These are phyloP conservation scores for Agrotis clavis DNA, from an alignment of 2,888 invertebrate genomes.

Conservation along the genomic window DNA sequence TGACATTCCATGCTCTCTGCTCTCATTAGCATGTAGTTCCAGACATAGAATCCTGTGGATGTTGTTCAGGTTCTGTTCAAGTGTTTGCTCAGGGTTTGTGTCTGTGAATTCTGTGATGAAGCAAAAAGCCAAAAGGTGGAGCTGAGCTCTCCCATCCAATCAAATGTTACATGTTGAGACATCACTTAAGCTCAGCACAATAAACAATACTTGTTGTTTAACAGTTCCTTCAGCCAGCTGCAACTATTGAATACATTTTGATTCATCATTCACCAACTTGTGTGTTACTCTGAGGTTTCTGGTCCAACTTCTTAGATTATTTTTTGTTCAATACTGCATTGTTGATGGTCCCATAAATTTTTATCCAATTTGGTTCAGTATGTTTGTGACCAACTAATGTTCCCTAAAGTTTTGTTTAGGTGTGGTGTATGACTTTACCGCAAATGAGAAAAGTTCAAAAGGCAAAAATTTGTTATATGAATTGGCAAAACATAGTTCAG, in stretches of 20 bases:
- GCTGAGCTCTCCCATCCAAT: neutral
- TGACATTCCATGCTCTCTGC: conserved; percentile 1
- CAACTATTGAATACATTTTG: neutral
- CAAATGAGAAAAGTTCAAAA: too few relatives aligned
- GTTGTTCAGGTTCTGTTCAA: neutral
- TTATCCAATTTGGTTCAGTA: too few relatives aligned
- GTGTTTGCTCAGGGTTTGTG: neutral
- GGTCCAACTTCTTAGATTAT: too few relatives aligned
- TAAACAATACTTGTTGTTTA: neutral
- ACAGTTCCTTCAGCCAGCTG: neutral
- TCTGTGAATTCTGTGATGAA: neutral
- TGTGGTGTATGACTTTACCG: too few relatives aligned
- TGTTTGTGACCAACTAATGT: too few relatives aligned
- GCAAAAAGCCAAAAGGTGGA: neutral
- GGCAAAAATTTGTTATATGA: too few relatives aligned
- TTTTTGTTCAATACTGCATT: too few relatives aligned
- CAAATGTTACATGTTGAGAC: neutral
- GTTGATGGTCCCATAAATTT: too few relatives aligned
- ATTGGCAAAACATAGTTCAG: too few relatives aligned
- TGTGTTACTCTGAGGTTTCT: too few relatives aligned
- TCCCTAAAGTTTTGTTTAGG: too few relatives aligned
- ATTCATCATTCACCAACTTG: neutral
- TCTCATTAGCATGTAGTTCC: neutral
- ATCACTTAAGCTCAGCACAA: too few relatives aligned
- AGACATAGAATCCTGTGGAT: neutral